A percentile compares a stretch with the other conserved stretches of the same genome.
These are phyloP conservation scores for Abrostola tripartita DNA, from an alignment of 2,888 invertebrate genomes.

Conservation along the genomic window DNA sequence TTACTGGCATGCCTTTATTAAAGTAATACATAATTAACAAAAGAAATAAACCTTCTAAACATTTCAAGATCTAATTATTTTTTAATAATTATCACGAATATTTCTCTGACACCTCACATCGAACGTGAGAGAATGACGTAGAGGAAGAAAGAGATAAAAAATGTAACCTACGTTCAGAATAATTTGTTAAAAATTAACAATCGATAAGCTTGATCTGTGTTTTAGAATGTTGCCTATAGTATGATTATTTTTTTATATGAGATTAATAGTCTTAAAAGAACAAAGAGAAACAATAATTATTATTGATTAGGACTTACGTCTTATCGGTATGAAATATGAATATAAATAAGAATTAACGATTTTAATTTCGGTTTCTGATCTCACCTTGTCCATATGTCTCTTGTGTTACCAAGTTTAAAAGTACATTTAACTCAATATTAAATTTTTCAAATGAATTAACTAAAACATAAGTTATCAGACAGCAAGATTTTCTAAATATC, in stretches of 20 bases:
- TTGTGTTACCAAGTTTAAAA: conserved; percentile 25
- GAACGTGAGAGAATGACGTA: conserved; percentile 87
- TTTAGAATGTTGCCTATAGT: background rate
- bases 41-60: conserved; percentile 70
- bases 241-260: background rate
- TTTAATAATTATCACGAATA: conserved; percentile 77
- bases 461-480: background rate
- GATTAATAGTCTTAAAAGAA: background rate
- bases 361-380: conserved; percentile 28
- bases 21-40: conserved; percentile 76
- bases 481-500: too few species aligned
- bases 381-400: conserved; percentile 15
- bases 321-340: too few species aligned
- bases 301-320: too few species aligned
- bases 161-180: conserved; percentile 56
- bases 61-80: conserved; percentile 71
- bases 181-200: conserved; percentile 13
- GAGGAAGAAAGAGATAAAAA: conserved; percentile 69
- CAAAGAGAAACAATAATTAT: too few species aligned
- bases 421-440: background rate
- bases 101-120: conserved; percentile 85
- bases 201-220: conserved; percentile 26
- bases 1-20: conserved; percentile 72
- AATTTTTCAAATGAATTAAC: background rate
- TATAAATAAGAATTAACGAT: too few species aligned